Percentiles rank a stretch among this genome's conserved stretches.
Evolutionary conservation across 2,797 vertebrate genomes (phyloP).

Genomic region (Sebastes matsubarae): DNA sequence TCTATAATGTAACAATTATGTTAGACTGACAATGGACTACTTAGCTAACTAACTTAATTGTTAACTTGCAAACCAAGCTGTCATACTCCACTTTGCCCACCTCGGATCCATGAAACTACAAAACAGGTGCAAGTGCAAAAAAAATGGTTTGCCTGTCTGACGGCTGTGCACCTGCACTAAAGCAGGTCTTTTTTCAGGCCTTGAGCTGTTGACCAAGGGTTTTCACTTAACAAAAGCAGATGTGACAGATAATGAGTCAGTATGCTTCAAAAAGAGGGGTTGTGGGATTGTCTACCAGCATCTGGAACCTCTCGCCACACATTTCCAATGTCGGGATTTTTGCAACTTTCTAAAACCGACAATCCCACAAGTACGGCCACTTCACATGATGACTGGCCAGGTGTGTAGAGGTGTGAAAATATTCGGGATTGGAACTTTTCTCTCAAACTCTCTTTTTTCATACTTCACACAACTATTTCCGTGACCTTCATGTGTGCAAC

Average conservation of each 20-base stretch:
- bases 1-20: no score
- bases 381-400: neutral
- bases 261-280: neutral
- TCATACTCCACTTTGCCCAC: no score
- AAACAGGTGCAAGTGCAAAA: neutral
- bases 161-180: no score
- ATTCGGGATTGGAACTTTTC: neutral
- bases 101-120: no score
- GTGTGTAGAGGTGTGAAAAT: neutral
- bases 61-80: no score
- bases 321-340: neutral
- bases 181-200: no score
- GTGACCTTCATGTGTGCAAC: neutral
- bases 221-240: slow-evolving; percentile 3
- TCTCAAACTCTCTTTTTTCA: neutral
- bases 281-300: neutral
- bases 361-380: neutral
- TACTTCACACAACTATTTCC: neutral
- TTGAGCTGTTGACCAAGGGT: neutral
- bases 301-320: neutral
- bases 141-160: neutral
- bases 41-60: no score
- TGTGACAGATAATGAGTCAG: neutral
- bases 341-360: neutral
- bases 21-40: no score